Percentiles rank a stretch among this genome's conserved stretches.
phyloP scores from a whole-genome alignment of 2,888 invertebrate species.

The Cephus sareptanus region DNA sequence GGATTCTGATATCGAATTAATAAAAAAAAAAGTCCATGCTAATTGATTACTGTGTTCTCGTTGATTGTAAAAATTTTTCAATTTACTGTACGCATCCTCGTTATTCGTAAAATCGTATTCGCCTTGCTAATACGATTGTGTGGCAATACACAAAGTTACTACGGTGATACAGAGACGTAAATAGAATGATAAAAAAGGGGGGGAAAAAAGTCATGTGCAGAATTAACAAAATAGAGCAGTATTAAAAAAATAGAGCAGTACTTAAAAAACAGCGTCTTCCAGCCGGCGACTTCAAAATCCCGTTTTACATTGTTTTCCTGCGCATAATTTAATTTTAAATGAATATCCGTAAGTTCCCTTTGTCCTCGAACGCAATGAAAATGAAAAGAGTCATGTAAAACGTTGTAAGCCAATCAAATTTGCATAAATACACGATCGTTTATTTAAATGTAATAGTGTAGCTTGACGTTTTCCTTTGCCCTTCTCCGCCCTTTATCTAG shows the following conservation, averaged over 20 bases:
- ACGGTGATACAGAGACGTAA: background rate
- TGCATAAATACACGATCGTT: constrained; percentile 62
- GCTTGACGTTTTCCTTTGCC: background rate
- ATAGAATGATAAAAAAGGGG: background rate
- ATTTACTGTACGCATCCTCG: background rate
- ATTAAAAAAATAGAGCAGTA: constrained; percentile 14
- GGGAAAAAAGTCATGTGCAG: background rate
- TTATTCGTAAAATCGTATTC: background rate
- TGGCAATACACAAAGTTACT: background rate
- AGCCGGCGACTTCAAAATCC: constrained; percentile 15
- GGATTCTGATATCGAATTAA: background rate
- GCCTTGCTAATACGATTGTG: background rate
- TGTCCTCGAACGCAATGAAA: constrained; percentile 2
- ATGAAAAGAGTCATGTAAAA: constrained; percentile 37
- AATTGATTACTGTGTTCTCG: background rate
- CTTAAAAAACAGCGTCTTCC: constrained; percentile 19
- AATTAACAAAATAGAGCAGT: constrained; percentile 11
- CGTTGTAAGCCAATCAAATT: constrained; percentile 58
- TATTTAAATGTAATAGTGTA: constrained; percentile 46
- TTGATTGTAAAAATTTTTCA: background rate
- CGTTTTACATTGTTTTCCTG: constrained; percentile 2
- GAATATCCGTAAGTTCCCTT: background rate
- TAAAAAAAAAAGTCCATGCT: background rate
- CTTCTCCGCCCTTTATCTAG: background rate
- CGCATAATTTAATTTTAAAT: background rate